Evolutionary conservation across 2,113 vertebrate species (phyloP), one percentile per base, ranked within the genome.

Genomic region (Balaeniceps rex): DNA sequence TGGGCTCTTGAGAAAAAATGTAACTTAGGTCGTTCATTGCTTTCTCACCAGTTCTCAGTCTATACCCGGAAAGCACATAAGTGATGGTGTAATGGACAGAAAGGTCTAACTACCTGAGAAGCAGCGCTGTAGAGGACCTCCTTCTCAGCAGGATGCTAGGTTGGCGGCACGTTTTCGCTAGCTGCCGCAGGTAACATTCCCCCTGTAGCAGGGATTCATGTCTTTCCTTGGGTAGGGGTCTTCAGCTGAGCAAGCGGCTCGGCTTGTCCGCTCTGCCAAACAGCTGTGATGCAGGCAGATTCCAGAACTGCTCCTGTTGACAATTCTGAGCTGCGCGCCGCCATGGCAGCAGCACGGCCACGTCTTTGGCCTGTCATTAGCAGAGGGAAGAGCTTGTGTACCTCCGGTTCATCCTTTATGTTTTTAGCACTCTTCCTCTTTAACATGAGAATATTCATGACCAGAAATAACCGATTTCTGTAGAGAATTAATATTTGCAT

Each of bases 91-190:
- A 17, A 28, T 2, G 42, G 14, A 19, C 33, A 36, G 60, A 47
- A 36, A 74, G 15, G 19, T 61, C 31, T 26, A 28, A 24, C 22
- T 60, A 42, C n/a, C 65, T 68, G 51, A 66, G 46, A 10, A 46
- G 46, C 38, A 52, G 61, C 2, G 6, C 42, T 55, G 66, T 13
- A 29, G 40, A 72, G 44, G 33, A 26, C 38, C 51, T 58, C 21
- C 57, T 72, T 19, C 60, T 36, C 1, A 1, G 33, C 40, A 66
- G 46, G n/a, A 12, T 12, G 26, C 25, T 17, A 33, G 44, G 21
- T 23, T 1, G 2, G 58, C 7, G 1, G 34, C n/a, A 19, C 19
- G 21, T 25, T 31, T 36, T 38, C 10, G 7, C 6, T 6, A 21
- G 52, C 44, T 34, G 49, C 68, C n/a, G 26, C 33, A 52, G 42